Percentiles rank a stretch among this genome's conserved stretches.
Evolutionary conservation across 1,140 invertebrate genomes (phyloP).

Genomic region (Ceratosolen solmsi): DNA sequence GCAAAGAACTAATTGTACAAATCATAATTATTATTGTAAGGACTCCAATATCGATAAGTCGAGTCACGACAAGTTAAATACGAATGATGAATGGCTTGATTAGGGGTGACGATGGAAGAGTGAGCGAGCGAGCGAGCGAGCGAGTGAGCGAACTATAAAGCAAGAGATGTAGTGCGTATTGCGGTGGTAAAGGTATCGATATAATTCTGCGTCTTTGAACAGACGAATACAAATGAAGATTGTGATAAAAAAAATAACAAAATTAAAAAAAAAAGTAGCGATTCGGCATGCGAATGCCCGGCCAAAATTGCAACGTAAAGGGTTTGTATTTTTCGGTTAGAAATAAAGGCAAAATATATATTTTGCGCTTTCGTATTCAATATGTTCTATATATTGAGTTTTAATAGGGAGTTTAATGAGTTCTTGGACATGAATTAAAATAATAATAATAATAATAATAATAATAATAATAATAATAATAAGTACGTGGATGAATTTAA

Average conservation of each 20-base stretch:
- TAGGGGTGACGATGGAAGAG: neutral
- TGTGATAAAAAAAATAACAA: conserved; percentile 30
- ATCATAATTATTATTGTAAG: conserved; percentile 19
- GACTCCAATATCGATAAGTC: conserved; percentile 15
- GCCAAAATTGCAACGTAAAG: neutral
- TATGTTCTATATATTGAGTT: neutral
- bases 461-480: too few relatives aligned
- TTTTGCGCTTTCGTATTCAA: neutral
- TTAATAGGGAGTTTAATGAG: neutral
- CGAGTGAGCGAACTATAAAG: too few relatives aligned
- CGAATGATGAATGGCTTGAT: neutral
- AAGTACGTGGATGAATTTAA: too few relatives aligned
- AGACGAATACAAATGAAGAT: conserved; percentile 34
- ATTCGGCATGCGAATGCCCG: conserved; percentile 32
- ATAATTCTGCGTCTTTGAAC: conserved; percentile 17
- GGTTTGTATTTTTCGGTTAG: neutral
- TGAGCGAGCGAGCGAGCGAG: too few relatives aligned
- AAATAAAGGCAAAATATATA: neutral
- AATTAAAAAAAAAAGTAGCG: neutral
- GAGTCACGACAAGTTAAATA: conserved; percentile 15
- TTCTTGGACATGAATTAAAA: neutral
- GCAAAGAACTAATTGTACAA: conserved; percentile 36
- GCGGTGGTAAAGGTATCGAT: neutral
- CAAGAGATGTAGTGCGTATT: too few relatives aligned
- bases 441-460: too few relatives aligned